Evolutionary conservation across 2,113 vertebrate species (phyloP).

Genomic region (Turnix velox): DNA sequence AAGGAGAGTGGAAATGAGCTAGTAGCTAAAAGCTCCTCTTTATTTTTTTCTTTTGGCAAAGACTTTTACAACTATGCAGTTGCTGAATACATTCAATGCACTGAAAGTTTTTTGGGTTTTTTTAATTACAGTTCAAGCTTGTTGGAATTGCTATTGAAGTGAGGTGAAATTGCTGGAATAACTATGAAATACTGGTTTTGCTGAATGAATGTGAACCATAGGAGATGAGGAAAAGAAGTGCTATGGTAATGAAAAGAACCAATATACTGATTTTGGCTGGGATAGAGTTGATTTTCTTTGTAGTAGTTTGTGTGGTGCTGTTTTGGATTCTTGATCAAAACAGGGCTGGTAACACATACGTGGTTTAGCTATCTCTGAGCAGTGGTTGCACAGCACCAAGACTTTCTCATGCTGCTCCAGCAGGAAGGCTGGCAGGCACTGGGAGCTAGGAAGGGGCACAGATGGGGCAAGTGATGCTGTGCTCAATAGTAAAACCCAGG

Average conservation of each 20-base stretch:
- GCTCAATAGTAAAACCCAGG: neutral
- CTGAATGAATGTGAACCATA: neutral
- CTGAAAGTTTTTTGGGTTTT: no score
- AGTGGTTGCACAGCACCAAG: accelerated
- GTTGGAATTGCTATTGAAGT: neutral
- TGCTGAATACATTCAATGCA: neutral
- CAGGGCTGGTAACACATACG: neutral
- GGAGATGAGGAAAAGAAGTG: neutral
- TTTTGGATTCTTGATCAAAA: neutral
- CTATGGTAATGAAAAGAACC: neutral
- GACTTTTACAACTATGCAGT: neutral
- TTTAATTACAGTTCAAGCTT: no score
- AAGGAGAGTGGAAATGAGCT: neutral
- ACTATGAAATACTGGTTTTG: neutral
- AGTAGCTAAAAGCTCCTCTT: neutral
- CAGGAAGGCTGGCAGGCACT: neutral
- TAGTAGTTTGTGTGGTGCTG: neutral
- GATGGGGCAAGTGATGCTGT: accelerated
- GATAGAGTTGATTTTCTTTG: neutral
- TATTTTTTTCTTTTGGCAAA: constrained; percentile 14
- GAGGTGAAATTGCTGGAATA: neutral
- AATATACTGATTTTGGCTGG: neutral
- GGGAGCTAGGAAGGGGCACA: neutral
- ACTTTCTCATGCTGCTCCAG: neutral
- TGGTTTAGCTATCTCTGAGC: neutral